Evolutionary conservation across 2,797 vertebrate species (phyloP).

Genomic region (Falco columbarius): DNA sequence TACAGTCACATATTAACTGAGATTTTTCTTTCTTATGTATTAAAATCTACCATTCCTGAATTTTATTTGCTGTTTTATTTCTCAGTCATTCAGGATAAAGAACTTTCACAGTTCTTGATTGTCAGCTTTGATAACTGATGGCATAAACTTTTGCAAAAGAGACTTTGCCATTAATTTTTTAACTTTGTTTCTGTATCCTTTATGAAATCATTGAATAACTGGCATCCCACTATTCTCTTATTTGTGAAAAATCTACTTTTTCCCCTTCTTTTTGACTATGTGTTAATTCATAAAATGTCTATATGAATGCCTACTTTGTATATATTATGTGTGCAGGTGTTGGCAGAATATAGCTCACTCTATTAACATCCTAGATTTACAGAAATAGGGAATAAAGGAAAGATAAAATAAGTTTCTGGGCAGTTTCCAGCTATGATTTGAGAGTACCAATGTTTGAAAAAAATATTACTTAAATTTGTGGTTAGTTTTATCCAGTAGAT

Average conservation of each 20-base stretch:
- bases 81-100: neutral
- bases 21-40: neutral
- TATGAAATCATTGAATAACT: neutral
- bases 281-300: neutral
- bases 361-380: neutral
- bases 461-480: neutral
- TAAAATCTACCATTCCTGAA: neutral
- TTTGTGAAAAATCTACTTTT: neutral
- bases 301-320: neutral
- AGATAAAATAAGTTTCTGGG: neutral
- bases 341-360: neutral
- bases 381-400: neutral
- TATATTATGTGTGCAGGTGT: neutral
- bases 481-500: neutral
- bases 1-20: neutral
- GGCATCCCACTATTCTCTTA: neutral
- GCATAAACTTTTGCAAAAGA: neutral
- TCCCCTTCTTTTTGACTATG: neutral
- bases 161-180: neutral
- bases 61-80: neutral
- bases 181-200: neutral
- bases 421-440: neutral
- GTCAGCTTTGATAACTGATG: neutral
- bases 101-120: neutral
- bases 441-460: neutral